Percentiles rank a stretch among this genome's conserved stretches.
These are phyloP conservation scores for Palythoa grandis DNA, from an alignment of 92 coral and sea anemone genomes.

Conservation along the genomic window DNA sequence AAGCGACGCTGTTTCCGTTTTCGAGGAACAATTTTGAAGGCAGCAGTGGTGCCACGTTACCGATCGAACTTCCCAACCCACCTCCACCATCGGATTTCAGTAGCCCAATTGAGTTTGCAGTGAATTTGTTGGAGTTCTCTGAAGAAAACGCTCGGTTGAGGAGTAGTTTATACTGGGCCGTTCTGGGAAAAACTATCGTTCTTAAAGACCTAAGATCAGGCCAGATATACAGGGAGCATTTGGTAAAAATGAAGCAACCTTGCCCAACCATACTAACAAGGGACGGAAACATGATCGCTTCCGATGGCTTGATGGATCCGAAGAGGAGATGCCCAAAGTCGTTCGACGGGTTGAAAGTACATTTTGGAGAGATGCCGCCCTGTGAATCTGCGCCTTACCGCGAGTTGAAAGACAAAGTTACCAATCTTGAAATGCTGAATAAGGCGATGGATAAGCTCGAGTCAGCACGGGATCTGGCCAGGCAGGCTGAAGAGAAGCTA, in stretches of 20 bases:
- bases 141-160: slow-evolving; percentile 71
- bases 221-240: slow-evolving; percentile 81
- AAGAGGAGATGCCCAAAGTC: slow-evolving; percentile 69
- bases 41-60: slow-evolving; percentile 68
- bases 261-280: slow-evolving; percentile 84
- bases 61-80: slow-evolving; percentile 72
- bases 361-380: slow-evolving; percentile 80
- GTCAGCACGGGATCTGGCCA: slow-evolving; percentile 34
- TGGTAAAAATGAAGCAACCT: slow-evolving; percentile 68
- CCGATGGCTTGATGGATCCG: slow-evolving; percentile 90
- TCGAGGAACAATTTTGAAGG: slow-evolving; percentile 72
- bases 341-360: slow-evolving; percentile 58
- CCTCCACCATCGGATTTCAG: slow-evolving; percentile 72
- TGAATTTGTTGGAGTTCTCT: slow-evolving; percentile 81
- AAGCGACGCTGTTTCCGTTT: slow-evolving; percentile 77
- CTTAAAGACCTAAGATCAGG: slow-evolving; percentile 79
- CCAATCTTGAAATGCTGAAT: slow-evolving; percentile 52
- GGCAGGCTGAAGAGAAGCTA: slow-evolving; percentile 57
- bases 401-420: slow-evolving; percentile 44
- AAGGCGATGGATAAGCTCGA: slow-evolving; percentile 56
- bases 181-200: slow-evolving; percentile 78
- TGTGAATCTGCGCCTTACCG: slow-evolving; percentile 56
- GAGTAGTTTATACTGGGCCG: slow-evolving; percentile 76
- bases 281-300: slow-evolving; percentile 88
- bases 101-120: slow-evolving; percentile 82